These are phyloP conservation scores for Holacanthella duospinosa DNA, from an alignment of 2,888 invertebrate genomes.

Conservation along the genomic window DNA sequence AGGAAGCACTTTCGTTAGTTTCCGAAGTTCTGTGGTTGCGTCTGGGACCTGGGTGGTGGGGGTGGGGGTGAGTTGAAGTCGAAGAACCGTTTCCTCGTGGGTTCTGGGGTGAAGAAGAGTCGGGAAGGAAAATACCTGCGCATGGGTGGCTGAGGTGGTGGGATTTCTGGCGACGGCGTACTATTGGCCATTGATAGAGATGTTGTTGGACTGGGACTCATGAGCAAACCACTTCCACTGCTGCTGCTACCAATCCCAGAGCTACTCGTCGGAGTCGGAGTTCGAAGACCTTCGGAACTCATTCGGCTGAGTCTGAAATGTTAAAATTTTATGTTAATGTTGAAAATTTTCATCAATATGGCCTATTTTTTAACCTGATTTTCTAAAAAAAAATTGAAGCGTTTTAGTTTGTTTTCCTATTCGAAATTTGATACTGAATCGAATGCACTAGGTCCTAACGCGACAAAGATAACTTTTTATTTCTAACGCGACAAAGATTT, in stretches of 20 bases:
- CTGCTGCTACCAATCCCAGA: constrained; percentile 21
- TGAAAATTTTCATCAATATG: background rate
- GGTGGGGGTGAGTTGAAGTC: constrained; percentile 30
- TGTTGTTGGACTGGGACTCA: constrained; percentile 32
- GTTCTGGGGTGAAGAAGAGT: constrained; percentile 37
- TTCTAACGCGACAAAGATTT: no score
- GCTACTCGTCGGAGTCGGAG: constrained; percentile 29
- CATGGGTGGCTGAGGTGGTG: constrained; percentile 36
- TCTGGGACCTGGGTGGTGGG: background rate
- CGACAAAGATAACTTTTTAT: no score
- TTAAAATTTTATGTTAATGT: background rate
- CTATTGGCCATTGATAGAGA: constrained; percentile 27
- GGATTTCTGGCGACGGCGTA: constrained; percentile 29
- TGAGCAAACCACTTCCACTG: constrained; percentile 31
- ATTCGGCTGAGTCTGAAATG: constrained; percentile 19
- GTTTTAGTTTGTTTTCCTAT: no score
- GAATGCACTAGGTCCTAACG: no score
- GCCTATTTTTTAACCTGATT: background rate
- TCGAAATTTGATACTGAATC: no score
- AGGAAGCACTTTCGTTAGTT: no score
- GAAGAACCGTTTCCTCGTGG: constrained; percentile 36
- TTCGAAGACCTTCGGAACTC: constrained; percentile 21
- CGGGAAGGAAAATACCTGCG: constrained; percentile 39
- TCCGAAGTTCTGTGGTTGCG: background rate
- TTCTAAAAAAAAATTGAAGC: no score